Evolutionary conservation across 2,113 vertebrate genomes (phyloP).

Genomic region (Peromyscus leucopus): DNA sequence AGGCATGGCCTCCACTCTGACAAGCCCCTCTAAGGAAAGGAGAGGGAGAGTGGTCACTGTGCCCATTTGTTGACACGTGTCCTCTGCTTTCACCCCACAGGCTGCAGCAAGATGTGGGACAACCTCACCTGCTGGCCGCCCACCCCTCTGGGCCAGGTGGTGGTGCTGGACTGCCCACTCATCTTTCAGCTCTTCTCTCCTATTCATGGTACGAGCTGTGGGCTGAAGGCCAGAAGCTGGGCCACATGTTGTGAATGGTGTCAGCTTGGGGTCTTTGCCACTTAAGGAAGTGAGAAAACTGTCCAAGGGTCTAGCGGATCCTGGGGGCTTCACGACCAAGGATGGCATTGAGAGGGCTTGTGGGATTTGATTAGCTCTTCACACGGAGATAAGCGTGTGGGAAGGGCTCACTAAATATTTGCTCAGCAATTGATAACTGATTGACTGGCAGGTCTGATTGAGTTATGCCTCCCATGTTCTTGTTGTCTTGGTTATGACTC

Average conservation of each 20-base stretch:
- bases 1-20: not conserved
- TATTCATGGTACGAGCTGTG: slow-evolving; percentile 84
- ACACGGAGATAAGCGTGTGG: slow-evolving; percentile 48
- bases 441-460: slow-evolving; percentile 41
- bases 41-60: not conserved
- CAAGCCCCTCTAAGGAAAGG: not conserved
- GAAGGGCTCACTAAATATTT: slow-evolving; percentile 71
- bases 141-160: slow-evolving; percentile 90
- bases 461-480: not conserved
- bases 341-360: not conserved
- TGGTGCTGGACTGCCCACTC: slow-evolving; percentile 90
- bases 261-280: not conserved
- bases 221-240: not conserved
- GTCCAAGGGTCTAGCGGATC: not conserved
- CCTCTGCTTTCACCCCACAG: slow-evolving; percentile 83
- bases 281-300: not conserved
- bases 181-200: slow-evolving; percentile 92
- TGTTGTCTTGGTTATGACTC: not conserved
- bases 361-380: slow-evolving; percentile 54
- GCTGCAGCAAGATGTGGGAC: slow-evolving; percentile 94
- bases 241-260: not conserved
- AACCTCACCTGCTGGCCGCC: slow-evolving; percentile 95
- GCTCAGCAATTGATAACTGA: slow-evolving; percentile 59
- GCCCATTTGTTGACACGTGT: not conserved
- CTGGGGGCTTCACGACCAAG: not conserved